Evolutionary conservation across 2,797 vertebrate species (phyloP).

Genomic region (Alauda arvensis): DNA sequence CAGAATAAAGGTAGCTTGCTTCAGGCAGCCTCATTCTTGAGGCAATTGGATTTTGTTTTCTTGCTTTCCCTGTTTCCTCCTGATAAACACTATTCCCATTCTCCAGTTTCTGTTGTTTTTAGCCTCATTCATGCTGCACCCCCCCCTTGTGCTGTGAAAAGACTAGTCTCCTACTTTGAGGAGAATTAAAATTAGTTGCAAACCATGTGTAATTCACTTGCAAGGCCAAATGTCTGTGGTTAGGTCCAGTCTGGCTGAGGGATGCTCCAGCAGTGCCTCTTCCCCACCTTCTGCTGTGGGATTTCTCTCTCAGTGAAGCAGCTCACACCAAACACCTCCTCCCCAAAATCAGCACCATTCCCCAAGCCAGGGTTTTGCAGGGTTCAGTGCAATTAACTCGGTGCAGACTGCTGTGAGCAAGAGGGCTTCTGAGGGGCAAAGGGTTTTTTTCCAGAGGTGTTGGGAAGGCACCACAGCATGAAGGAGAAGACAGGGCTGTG

Average conservation of each 20-base stretch:
- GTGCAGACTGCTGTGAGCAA: not conserved
- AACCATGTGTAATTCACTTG: not conserved
- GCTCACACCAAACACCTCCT: not conserved
- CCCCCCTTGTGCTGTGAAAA: not conserved
- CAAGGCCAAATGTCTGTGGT: accelerated
- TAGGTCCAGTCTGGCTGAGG: not conserved
- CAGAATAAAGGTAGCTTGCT: not conserved
- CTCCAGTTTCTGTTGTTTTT: not conserved
- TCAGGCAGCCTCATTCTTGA: not conserved
- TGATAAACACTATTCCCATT: not conserved
- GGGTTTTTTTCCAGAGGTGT: not conserved
- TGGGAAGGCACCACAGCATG: accelerated
- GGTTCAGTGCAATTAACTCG: not conserved
- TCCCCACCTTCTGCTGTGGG: not conserved
- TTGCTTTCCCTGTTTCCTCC: not conserved
- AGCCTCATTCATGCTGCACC: not conserved
- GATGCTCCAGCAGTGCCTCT: not conserved
- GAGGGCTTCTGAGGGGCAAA: not conserved
- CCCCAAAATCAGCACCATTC: accelerated
- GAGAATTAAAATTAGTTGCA: not conserved
- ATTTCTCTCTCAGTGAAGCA: not conserved
- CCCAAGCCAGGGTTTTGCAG: not conserved
- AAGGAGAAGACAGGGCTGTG: not conserved
- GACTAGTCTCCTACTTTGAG: not conserved
- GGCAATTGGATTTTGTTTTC: not conserved